These are phyloP conservation scores for Laothoe populi DNA, from an alignment of 2,888 invertebrate genomes.

Conservation along the genomic window DNA sequence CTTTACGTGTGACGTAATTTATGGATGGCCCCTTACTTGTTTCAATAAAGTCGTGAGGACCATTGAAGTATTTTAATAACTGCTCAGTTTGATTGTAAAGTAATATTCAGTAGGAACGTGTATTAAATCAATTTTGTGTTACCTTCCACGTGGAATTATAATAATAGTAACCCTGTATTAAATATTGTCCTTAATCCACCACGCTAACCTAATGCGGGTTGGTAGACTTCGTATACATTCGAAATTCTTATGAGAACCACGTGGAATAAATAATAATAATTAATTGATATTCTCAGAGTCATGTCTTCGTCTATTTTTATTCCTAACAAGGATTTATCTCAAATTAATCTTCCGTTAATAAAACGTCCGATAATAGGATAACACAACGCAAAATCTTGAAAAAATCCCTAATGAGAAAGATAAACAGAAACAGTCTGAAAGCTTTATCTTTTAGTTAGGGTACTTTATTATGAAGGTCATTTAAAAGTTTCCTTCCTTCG, in stretches of 20 bases:
- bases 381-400: slow-evolving; percentile 24
- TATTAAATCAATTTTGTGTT: neutral
- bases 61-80: neutral
- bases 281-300: neutral
- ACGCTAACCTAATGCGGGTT: too few species aligned
- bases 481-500: slow-evolving; percentile 18
- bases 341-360: neutral
- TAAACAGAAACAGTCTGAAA: slow-evolving; percentile 17
- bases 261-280: neutral
- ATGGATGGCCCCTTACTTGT: neutral
- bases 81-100: neutral
- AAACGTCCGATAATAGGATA: slow-evolving; percentile 3
- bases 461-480: slow-evolving; percentile 23
- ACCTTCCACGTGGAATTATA: too few species aligned
- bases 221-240: too few species aligned
- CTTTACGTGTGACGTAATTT: too few species aligned
- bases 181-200: too few species aligned
- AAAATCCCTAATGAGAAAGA: slow-evolving; percentile 17
- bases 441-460: slow-evolving; percentile 23
- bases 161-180: too few species aligned
- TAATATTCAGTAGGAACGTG: too few species aligned
- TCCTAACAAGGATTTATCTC: neutral
- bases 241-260: neutral
- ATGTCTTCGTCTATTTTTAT: neutral
- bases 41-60: neutral